Evolutionary conservation across 1,140 invertebrate genomes (phyloP).

Genomic region (Camponotus pennsylvanicus): DNA sequence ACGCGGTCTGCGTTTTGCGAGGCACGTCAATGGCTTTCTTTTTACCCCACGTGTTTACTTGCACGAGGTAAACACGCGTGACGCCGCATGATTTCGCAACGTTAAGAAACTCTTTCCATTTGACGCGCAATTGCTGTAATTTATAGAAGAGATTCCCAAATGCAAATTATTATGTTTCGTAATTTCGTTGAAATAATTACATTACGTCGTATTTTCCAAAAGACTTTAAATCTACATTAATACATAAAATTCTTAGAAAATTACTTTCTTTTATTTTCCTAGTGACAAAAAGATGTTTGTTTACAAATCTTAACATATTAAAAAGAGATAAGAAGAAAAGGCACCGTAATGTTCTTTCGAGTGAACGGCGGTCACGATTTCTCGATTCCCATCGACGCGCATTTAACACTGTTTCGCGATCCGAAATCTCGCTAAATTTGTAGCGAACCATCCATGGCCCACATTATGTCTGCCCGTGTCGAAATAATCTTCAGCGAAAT

Average conservation of each 20-base stretch:
- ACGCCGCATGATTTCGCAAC: constrained; percentile 16
- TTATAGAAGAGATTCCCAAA: neutral
- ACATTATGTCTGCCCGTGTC: neutral
- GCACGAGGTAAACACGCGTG: constrained; percentile 47
- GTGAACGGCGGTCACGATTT: neutral
- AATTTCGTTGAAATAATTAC: constrained; percentile 15
- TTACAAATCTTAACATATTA: neutral
- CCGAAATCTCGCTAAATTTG: neutral
- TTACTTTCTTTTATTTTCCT: neutral
- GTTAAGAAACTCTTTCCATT: constrained; percentile 51
- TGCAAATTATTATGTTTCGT: neutral
- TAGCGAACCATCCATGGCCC: neutral
- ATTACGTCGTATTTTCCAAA: neutral
- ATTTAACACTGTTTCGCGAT: neutral
- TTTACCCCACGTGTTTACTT: constrained; percentile 50
- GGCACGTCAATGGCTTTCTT: constrained; percentile 66
- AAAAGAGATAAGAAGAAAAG: neutral
- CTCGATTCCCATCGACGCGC: constrained; percentile 14
- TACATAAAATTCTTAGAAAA: neutral
- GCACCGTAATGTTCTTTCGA: neutral
- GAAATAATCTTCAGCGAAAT: neutral
- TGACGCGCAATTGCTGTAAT: constrained; percentile 27
- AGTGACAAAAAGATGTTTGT: neutral
- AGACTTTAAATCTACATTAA: neutral
- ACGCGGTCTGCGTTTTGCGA: constrained; percentile 26